A percentile compares a stretch with the other conserved stretches of the same genome.
Conservation (phyloP, 1,140 invertebrate genomes). For the Notospermus geniculatus region DNA sequence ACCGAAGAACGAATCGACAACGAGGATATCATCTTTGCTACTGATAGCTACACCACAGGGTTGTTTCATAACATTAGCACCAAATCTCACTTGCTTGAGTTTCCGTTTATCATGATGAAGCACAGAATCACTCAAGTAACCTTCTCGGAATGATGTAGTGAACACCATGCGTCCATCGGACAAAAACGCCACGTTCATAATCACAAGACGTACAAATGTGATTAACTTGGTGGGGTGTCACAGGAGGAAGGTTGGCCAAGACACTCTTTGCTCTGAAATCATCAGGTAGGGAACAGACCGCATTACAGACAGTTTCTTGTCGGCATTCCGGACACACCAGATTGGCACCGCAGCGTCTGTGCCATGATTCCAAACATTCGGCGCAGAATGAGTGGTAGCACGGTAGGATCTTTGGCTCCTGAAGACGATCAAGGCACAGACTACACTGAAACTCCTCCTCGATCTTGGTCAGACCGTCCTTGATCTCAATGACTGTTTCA, state of each 20-base stretch:
- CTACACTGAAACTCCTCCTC: constrained; percentile 10
- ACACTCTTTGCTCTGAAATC: constrained; percentile 6
- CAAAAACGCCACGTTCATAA: constrained; percentile 8
- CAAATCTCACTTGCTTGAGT: neutral
- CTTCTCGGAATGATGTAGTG: neutral
- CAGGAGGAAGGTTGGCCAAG: neutral
- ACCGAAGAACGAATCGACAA: neutral
- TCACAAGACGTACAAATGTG: constrained; percentile 4
- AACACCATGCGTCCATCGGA: constrained; percentile 5
- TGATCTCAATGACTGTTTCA: neutral
- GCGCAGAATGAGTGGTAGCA: constrained; percentile 8
- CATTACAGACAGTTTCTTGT: neutral
- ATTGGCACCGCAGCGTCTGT: neutral
- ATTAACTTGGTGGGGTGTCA: neutral
- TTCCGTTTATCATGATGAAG: neutral
- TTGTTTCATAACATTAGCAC: neutral
- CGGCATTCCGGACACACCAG: constrained; percentile 5
- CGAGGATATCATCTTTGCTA: constrained; percentile 4
- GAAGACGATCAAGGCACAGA: constrained; percentile 7
- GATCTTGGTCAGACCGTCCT: neutral
- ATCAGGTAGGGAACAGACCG: neutral
- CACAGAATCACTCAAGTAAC: neutral
- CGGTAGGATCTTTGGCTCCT: constrained; percentile 7
- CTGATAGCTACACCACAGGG: neutral
- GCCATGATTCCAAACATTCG: constrained; percentile 1